phyloP scores from a whole-genome alignment of 2,888 invertebrate species.

The Eulithis prunata region DNA sequence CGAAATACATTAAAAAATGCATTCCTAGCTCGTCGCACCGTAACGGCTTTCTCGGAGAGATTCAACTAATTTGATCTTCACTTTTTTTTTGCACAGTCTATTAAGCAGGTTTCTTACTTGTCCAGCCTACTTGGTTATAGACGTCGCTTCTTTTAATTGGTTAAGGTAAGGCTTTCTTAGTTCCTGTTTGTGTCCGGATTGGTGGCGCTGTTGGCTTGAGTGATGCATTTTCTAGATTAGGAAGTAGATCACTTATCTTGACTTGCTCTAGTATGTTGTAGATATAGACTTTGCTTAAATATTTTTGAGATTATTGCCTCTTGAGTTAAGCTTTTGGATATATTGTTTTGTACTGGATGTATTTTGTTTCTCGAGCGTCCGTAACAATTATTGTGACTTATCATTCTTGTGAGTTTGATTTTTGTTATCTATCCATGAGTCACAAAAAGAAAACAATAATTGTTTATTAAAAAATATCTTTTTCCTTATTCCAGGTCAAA shows the following conservation, averaged over 20 bases:
- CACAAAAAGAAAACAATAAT: not conserved
- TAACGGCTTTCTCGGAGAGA: constrained; percentile 75
- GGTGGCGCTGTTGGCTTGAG: constrained; percentile 3
- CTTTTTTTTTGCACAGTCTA: constrained; percentile 78
- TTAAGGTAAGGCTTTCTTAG: constrained; percentile 39
- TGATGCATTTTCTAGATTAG: constrained; percentile 7
- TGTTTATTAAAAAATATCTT: too few species aligned
- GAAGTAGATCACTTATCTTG: not conserved
- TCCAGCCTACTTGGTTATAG: constrained; percentile 57
- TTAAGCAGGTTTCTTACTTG: constrained; percentile 69
- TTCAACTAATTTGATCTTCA: constrained; percentile 77
- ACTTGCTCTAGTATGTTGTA: not conserved
- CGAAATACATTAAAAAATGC: constrained; percentile 54
- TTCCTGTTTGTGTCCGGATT: constrained; percentile 40
- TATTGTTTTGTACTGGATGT: too few species aligned
- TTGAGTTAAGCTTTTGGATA: too few species aligned
- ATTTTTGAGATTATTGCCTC: too few species aligned
- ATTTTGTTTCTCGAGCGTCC: too few species aligned
- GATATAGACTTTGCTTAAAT: too few species aligned
- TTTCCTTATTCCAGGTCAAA: constrained; percentile 84
- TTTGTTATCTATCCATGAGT: too few species aligned
- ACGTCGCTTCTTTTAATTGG: constrained; percentile 67
- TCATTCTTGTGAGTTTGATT: too few species aligned
- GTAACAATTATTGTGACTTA: too few species aligned
- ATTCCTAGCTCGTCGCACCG: constrained; percentile 69